Evolutionary conservation across 2,113 vertebrate species (phyloP).

Genomic region (Natator depressus): DNA sequence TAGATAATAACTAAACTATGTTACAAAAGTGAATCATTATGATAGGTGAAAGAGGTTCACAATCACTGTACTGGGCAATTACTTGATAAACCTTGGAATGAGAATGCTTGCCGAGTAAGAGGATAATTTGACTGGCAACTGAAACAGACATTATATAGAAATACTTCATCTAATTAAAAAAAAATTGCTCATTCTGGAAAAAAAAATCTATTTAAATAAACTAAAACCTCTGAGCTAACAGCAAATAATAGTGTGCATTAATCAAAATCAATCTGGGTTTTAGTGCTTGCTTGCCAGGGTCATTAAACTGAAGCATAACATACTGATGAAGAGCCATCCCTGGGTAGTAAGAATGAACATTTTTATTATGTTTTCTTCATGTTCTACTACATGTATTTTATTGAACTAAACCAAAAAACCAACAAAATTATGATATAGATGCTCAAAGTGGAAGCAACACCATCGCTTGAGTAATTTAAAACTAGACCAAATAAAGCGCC

Average conservation of each 20-base stretch:
- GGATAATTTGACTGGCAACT: conserved; percentile 47
- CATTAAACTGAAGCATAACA: conserved; percentile 62
- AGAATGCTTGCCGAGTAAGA: conserved; percentile 58
- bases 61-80: conserved; percentile 4
- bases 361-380: conserved; percentile 63
- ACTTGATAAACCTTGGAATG: conserved; percentile 26
- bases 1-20: background rate
- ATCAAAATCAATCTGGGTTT: conserved; percentile 67
- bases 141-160: conserved; percentile 47
- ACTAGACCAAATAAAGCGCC: conserved; percentile 28
- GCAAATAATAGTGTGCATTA: conserved; percentile 68
- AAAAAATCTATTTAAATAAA: conserved; percentile 60
- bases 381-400: conserved; percentile 63
- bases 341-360: conserved; percentile 48
- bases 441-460: conserved; percentile 36
- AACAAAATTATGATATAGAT: conserved; percentile 57
- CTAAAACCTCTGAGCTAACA: conserved; percentile 63
- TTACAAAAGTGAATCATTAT: conserved; percentile 13
- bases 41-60: background rate
- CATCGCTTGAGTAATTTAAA: conserved; percentile 49
- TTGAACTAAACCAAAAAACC: conserved; percentile 27
- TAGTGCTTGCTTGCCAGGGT: conserved; percentile 49
- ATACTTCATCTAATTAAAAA: conserved; percentile 52
- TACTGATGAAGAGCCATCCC: conserved; percentile 59
- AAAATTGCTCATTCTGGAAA: conserved; percentile 41